phyloP scores from a whole-genome alignment of 2,113 vertebrate genomes.

The Ceyx melanurus region DNA sequence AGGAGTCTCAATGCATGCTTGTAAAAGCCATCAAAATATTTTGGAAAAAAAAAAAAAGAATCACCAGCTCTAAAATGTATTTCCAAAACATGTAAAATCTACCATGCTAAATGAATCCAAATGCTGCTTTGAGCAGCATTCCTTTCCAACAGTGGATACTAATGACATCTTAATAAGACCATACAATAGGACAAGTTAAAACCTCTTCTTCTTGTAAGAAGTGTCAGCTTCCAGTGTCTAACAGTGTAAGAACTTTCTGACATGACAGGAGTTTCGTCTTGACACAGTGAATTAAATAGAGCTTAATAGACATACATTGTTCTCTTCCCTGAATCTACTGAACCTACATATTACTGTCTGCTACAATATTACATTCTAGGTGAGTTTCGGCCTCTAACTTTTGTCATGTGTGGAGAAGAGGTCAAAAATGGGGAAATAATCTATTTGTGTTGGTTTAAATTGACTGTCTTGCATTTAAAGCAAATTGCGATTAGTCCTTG shows the following conservation, averaged over 20 bases:
- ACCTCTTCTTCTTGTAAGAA: not conserved
- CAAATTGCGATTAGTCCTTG: not conserved
- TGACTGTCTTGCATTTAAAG: not conserved
- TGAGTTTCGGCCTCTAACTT: not conserved
- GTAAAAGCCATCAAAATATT: not conserved
- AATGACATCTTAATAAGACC: not conserved
- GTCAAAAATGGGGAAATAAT: not conserved
- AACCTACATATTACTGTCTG: not conserved
- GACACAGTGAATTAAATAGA: not conserved
- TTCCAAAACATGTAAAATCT: not conserved
- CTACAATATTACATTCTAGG: not conserved
- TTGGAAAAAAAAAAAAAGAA: not conserved
- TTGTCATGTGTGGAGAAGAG: not conserved
- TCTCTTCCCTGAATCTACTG: not conserved
- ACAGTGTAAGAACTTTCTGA: not conserved
- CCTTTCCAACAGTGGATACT: not conserved
- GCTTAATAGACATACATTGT: not conserved
- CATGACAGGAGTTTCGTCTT: not conserved
- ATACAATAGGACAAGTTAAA: not conserved
- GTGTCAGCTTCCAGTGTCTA: not conserved
- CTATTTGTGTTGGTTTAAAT: not conserved
- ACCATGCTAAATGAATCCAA: not conserved
- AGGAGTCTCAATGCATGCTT: not conserved
- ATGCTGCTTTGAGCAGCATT: not conserved
- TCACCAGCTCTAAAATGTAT: not conserved